These are phyloP conservation scores for Danio kyathit DNA, from an alignment of 2,797 vertebrate species.

Conservation along the genomic window DNA sequence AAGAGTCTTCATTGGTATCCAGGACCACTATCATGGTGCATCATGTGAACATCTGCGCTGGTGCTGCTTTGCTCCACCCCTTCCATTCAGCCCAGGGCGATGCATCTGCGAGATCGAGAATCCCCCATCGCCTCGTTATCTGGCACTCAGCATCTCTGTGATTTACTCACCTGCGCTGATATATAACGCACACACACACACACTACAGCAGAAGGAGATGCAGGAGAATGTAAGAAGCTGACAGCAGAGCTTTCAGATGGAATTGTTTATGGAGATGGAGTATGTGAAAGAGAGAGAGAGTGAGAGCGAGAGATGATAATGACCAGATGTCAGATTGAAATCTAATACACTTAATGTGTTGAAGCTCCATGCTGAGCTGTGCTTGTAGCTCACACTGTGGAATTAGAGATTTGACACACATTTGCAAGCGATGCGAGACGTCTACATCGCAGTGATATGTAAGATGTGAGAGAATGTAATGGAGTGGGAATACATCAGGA, in stretches of 20 bases:
- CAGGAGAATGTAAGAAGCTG: conserved; percentile 28
- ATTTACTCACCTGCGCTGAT: conserved; percentile 80
- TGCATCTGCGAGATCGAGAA: conserved; percentile 73
- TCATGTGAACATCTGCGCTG: conserved; percentile 63
- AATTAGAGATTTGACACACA: conserved; percentile 47
- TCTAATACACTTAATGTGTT: conserved; percentile 44
- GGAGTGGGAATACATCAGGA: conserved; percentile 32
- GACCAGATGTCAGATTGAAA: conserved; percentile 57
- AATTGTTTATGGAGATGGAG: conserved; percentile 42
- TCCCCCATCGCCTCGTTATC: conserved; percentile 81
- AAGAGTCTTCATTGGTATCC: conserved; percentile 38
- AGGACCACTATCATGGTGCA: conserved; percentile 16
- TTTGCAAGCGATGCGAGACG: conserved; percentile 28
- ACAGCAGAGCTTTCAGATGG: conserved; percentile 29
- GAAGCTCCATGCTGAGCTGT: conserved; percentile 36
- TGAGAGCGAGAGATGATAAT: conserved; percentile 63
- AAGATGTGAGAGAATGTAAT: conserved; percentile 34
- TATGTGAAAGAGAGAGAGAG: conserved; percentile 22
- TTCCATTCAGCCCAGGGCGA: conserved; percentile 69
- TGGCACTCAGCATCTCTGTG: conserved; percentile 70
- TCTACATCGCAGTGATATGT: conserved; percentile 26
- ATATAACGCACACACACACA: conserved; percentile 61
- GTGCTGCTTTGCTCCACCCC: conserved; percentile 63
- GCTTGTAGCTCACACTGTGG: conserved; percentile 37
- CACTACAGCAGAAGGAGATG: not conserved